Base-by-base conservation (phyloP, 2,888 invertebrate genomes). In the Eupithecia tripunctaria region DNA sequence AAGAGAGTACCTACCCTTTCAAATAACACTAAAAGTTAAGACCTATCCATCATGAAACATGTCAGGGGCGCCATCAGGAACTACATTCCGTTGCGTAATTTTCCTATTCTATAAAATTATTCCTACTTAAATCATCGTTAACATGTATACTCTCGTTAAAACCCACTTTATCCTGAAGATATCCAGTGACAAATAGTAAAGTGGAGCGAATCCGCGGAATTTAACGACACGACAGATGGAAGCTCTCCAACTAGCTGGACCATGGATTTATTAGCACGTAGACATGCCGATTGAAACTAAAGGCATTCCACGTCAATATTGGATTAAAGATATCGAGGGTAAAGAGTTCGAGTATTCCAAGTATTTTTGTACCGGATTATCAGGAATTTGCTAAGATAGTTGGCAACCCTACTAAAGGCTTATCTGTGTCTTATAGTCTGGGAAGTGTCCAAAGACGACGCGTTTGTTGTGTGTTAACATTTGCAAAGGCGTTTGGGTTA, bases 211-310 rank as follows among this genome's bases (percentile, higher is more conserved):
- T 72, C 70, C 68, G 47, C 67, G 72, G 74, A 76, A 76, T 76
- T 74, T 67, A 70, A 74, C 72, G 72, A 76, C 76, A 74, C 70
- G 74, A 76, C 72, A 78, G 68, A 76, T 76, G 76, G 72, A 78
- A 74, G 56, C 73, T 70, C 63, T 78, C 73, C 74, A 74, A 74
- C 60, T 70, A 70, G 51, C 70, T 67, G 70, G 72, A 65, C 62
- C 67, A 65, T 69, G 73, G 71, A 72, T 74, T 77, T 77, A 72
- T 73, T 75, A 51, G 68, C 71, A 41, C 66, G 32, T 67, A 62
- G 64, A 72, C 70, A 68, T 68, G 47, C 70, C 64, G 47, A 75
- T 70, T 68, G 60, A 68, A 68, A 70, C 74, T 76, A 67, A 73
- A 68, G 71, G 59, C 66, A 71, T 76, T 66, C 70, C 75, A 66